These are phyloP conservation scores for Aphelenchoides avenae DNA, from an alignment of 1,140 invertebrate genomes.

Conservation along the genomic window DNA sequence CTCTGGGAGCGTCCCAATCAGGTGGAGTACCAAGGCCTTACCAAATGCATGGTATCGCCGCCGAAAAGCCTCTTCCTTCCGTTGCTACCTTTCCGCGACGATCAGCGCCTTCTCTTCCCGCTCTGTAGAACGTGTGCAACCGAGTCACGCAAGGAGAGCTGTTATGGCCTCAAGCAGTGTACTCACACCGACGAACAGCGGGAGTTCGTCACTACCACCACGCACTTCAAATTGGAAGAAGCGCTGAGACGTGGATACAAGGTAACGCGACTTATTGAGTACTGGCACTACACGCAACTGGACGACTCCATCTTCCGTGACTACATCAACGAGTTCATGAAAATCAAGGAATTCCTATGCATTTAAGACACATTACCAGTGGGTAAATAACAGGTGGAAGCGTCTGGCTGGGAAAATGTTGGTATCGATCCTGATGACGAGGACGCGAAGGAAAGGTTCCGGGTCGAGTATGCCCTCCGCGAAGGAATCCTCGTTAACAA, in stretches of 20 bases:
- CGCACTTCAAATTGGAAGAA: constrained; percentile 4
- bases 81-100: neutral
- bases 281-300: no score
- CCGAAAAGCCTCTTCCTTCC: neutral
- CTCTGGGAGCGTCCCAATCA: neutral
- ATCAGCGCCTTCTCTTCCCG: neutral
- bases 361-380: no score
- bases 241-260: constrained; percentile 3
- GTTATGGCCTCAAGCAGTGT: neutral
- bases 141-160: neutral
- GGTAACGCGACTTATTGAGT: no score
- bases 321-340: no score
- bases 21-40: neutral
- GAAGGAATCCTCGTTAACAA: no score
- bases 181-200: neutral
- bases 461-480: no score
- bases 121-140: neutral
- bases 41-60: constrained; percentile 2
- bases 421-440: no score
- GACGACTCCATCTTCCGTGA: no score
- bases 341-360: no score
- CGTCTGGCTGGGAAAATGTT: no score
- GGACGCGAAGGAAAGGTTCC: no score
- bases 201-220: constrained; percentile 1
- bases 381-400: no score